Base-by-base conservation (phyloP, 1,140 invertebrate genomes). In the Dendrolimus punctatus region DNA sequence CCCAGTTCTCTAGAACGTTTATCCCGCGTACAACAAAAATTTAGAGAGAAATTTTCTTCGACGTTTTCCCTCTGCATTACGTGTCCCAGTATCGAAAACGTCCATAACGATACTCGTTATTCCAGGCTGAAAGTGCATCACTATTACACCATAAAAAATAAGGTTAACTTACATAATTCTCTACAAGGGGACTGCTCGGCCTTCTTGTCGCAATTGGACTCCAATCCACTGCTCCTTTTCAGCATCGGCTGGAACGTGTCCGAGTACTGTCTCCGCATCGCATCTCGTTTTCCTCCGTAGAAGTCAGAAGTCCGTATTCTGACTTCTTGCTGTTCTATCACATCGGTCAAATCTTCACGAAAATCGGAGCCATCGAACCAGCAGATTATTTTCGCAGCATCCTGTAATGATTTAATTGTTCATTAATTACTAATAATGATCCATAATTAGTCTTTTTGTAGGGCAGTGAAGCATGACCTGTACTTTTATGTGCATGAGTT, bases 291-390 rank as follows among this genome's bases (percentile, higher is more conserved):
- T 6, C 76, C 73, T 6, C 71, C 71, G 51, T 72, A 76, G 45
- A 65, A 73, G 10, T 81, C 81, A 6, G 77, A 80, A 2, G 81
- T 86, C 4, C 83, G 61, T 40, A 86, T 86, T 37, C 73, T 60
- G 8, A 86, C 80, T 53, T 86, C 82, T 48, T 86, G 82, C 45
- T 86, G 79, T 44, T 86, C 82, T 4, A 86, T 86, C 2, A 84
- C 80, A 47, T 85, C 82, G 5, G 82, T 84, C 10, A 85, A 49
- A 49, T 85, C 82, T 43, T 85, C 80, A 23, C 73, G 64, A 60
- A 84, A 85, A 63, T 85, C 79, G 3, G 82, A 85, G 36, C 82
- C 82, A 39, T 85, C 77, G 47, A 85, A 81, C 82, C 82, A 85
- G 62, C 82, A 85, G 57, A 85, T 82, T n/a, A 85, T 69, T 67